Conservation (phyloP, 2,888 invertebrate species). For the Tetragonisca angustula region DNA sequence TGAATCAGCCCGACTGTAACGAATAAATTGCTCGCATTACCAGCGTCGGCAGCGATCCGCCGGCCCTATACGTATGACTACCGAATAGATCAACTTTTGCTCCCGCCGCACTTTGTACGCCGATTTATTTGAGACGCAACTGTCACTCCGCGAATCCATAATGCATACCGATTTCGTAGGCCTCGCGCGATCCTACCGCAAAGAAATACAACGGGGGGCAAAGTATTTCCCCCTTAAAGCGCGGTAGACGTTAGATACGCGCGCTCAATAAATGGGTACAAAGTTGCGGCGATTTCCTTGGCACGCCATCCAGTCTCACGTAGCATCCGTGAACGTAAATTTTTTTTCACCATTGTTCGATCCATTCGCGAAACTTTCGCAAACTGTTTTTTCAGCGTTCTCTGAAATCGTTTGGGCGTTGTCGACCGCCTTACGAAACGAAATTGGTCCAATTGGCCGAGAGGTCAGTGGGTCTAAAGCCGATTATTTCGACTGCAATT, state of each 20-base stretch:
- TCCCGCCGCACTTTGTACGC: conserved; percentile 60
- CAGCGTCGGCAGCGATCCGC: conserved; percentile 60
- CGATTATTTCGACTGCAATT: conserved; percentile 62
- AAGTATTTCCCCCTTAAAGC: conserved; percentile 1
- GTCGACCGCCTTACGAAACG: neutral
- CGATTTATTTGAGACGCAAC: conserved; percentile 68
- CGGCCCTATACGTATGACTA: conserved; percentile 56
- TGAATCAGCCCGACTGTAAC: conserved; percentile 75
- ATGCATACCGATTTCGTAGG: conserved; percentile 63
- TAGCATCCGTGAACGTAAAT: conserved; percentile 2
- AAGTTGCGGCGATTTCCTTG: neutral
- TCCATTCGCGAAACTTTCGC: neutral
- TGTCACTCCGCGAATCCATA: conserved; percentile 68
- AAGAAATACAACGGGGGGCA: conserved; percentile 26
- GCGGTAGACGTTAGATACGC: neutral
- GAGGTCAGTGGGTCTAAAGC: conserved; percentile 29
- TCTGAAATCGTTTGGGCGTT: neutral
- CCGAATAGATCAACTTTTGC: conserved; percentile 69
- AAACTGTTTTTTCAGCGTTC: neutral
- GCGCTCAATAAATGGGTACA: neutral
- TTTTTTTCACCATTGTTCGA: neutral
- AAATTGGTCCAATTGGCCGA: neutral
- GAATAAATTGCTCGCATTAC: conserved; percentile 78
- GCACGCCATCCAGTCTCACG: neutral
- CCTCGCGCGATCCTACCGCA: conserved; percentile 27